phyloP scores from a whole-genome alignment of 1,140 invertebrate species.

The Atta colombica region DNA sequence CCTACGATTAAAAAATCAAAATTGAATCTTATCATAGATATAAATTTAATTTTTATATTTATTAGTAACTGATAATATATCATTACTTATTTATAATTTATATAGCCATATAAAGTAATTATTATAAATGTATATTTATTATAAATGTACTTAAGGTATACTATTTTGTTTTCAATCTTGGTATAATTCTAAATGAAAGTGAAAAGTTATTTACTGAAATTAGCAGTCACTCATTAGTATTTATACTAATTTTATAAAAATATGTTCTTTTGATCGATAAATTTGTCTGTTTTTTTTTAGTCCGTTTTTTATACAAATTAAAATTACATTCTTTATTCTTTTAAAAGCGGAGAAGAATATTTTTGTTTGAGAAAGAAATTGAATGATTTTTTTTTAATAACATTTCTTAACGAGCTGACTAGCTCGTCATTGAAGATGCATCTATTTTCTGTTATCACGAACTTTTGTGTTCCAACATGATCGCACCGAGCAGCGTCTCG shows the following conservation, averaged over 20 bases:
- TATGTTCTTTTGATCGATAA: not conserved
- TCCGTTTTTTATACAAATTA: not conserved
- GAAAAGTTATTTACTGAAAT: not conserved
- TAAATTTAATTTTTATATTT: not conserved
- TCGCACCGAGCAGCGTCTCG: conserved; percentile 49
- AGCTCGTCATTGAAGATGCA: not conserved
- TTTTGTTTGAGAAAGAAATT: not conserved
- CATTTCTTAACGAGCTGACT: not conserved
- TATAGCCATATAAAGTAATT: not conserved
- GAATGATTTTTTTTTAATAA: not conserved
- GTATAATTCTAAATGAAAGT: conserved; percentile 2
- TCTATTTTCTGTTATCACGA: conserved; percentile 33
- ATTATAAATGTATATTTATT: not conserved
- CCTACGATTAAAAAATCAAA: not conserved
- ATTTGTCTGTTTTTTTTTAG: not conserved
- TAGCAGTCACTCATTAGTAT: not conserved
- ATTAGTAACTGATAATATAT: not conserved
- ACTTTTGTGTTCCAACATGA: not conserved
- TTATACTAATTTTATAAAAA: conserved; percentile 22
- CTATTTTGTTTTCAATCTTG: not conserved
- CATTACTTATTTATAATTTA: conserved; percentile 1
- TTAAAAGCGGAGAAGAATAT: not conserved
- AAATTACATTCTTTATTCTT: not conserved
- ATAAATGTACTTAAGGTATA: not conserved
- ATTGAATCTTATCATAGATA: not conserved